Base-by-base conservation (phyloP, 2,888 invertebrate species). In the Epiblema foenella region DNA sequence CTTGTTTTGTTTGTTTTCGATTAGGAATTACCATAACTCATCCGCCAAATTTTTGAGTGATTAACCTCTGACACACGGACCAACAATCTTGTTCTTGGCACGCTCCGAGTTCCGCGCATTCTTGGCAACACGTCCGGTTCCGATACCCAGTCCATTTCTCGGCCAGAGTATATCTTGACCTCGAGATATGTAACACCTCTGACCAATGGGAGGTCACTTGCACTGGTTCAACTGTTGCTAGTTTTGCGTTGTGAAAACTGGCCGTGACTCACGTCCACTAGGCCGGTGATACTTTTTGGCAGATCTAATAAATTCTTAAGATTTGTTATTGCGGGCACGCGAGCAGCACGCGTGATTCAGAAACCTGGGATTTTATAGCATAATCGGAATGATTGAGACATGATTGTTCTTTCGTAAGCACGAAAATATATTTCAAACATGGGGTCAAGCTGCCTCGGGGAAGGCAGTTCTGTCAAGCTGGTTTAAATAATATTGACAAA, bases 281-380 rank as follows among this genome's bases (percentile, higher is more conserved):
- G 64, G 39, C 39, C 64, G 8, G 52, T 63, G 64, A 64, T 64
- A 54, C 64, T 64, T 37, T 64, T 64, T 64, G 64, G 64, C 64
- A 64, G 52, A n/a, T 39, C n/a, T 39, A 37, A 39, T 54, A 52
- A 64, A 52, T 15, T 52, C 15, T 39, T n/a, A 64, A 39, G 39
- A n/a, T 39, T 54, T 64, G 64, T 54, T 64, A 54, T 64, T 54
- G 64, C n/a, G 20, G 33, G 63, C 51, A 63, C 52, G 60, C 46
- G 63, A 63, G n/a, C 51, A 11, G n/a, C 37, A 24, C 18, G 33
- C 37, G 52, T 54, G 64, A 64, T 39, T 64, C 64, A 64, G 20
- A 64, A 29, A 11, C 15, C 49, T 49, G 33, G 15, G 20, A 39
- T 64, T 64, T 54, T 64, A 64, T 39, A 52, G n/a, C 39, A 39